Evolutionary conservation across 2,113 vertebrate genomes (phyloP), one percentile per base, ranked within the genome.

Genomic region (Atrichornis clamosus): DNA sequence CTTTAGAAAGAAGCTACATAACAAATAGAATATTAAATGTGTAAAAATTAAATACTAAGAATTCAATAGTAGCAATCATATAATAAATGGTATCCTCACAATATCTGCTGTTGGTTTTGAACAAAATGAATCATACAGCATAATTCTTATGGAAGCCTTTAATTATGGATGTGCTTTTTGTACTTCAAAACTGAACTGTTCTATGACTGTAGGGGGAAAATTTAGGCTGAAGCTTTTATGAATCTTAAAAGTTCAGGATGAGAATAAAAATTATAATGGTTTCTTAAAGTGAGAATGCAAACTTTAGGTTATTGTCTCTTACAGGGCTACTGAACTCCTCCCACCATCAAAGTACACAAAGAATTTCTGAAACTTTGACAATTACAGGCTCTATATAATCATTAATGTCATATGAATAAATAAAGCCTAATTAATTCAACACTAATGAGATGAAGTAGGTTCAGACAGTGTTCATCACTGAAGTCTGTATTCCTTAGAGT

Each of bases 331-430:
- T 47, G 33, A 84, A 41, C 10, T 6, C 27, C 37, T 59, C 24
- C 27, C 11, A 22, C 22, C 19, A 32, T 44, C 39, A 58, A 58
- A 90, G 13, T 33, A 19, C 19, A 75, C 32, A 37, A 72, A 67
- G 46, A 84, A 76, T 79, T 89, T 87, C 73, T 47, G 49, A 59
- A 77, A 84, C 47, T 86, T 83, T 59, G 70, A 52, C 68, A 52
- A 1, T 92, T 90, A 83, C 3, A 56, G 53, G 56, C 53, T 94
- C 39, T 72, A 18, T 83, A 19, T 89, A 92, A 87, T 95, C 90
- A 85, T 93, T 95, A 92, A 79, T 87, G 93, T 60, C 89, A n/a
- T 82, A 91, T 96, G 84, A 94, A 97, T 96, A 92, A 97, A 94
- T 94, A 94, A 96, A 90, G 21, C 58, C 56, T 70, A 77, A 95